A percentile compares a stretch with the other conserved stretches of the same genome.
These are phyloP conservation scores for Caenorhabditis afra DNA, from an alignment of 2,888 invertebrate genomes.

Conservation along the genomic window DNA sequence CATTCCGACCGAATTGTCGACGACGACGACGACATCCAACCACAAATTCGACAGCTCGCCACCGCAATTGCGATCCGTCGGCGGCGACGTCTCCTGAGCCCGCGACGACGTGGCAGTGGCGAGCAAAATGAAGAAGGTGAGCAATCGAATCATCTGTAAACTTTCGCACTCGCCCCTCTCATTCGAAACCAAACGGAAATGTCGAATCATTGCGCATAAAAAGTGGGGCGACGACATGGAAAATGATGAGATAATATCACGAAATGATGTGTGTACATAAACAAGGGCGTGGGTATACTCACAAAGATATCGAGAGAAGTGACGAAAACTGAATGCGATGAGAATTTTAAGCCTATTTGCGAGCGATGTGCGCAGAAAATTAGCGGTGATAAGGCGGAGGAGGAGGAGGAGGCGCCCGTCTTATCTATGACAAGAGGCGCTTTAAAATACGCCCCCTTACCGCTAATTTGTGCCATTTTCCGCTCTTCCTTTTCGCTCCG, in stretches of 20 bases:
- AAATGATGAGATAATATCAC: no score
- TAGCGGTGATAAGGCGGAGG: conserved; percentile 26
- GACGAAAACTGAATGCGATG: no score
- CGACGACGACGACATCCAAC: conserved; percentile 56
- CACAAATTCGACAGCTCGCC: conserved; percentile 38
- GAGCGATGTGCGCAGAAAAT: not conserved
- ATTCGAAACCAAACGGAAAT: conserved; percentile 13
- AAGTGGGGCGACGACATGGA: no score
- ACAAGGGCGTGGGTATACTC: no score
- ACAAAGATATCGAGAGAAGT: no score
- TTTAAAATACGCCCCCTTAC: conserved; percentile 40
- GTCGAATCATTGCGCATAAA: no score
- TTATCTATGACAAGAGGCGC: no score
- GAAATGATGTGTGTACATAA: no score
- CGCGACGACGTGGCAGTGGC: not conserved
- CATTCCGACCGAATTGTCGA: conserved; percentile 58
- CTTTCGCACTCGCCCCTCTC: no score
- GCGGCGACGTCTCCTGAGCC: not conserved
- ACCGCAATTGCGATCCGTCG: conserved; percentile 39
- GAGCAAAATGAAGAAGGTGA: no score
- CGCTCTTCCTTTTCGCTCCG: no score
- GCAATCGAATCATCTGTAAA: no score
- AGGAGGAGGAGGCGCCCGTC: not conserved
- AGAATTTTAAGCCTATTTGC: conserved; percentile 4
- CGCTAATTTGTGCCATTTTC: conserved; percentile 19